Evolutionary conservation across 1,140 invertebrate genomes (phyloP).

Genomic region (Calliphora vicina): DNA sequence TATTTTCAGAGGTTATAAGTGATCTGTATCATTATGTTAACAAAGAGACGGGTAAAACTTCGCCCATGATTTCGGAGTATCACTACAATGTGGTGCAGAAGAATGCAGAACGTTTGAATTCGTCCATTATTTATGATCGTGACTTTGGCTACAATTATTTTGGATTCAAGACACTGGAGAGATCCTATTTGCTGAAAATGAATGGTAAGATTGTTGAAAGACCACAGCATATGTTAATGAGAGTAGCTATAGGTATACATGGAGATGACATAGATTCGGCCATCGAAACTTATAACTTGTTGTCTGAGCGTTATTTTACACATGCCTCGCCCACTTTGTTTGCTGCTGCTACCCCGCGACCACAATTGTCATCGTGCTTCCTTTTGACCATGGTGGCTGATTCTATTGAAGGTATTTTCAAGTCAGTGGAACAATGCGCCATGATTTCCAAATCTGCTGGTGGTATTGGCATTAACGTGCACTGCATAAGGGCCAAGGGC

Average conservation of each 20-base stretch:
- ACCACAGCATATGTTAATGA: constrained; percentile 99
- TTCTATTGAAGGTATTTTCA: constrained; percentile 98
- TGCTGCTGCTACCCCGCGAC: constrained; percentile 89
- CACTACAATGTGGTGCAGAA: constrained; percentile 86
- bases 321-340: constrained; percentile 98
- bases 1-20: constrained; percentile 90
- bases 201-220: constrained; percentile 94
- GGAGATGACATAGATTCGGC: constrained; percentile 90
- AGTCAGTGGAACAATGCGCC: constrained; percentile 93
- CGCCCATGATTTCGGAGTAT: constrained; percentile 87
- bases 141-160: constrained; percentile 99
- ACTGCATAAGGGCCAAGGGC: constrained; percentile 93
- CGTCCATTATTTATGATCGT: constrained; percentile 96
- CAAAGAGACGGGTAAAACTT: constrained; percentile 72
- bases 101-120: constrained; percentile 89
- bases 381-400: constrained; percentile 94
- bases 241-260: constrained; percentile 97
- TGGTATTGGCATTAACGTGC: constrained; percentile 96
- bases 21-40: constrained; percentile 85
- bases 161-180: constrained; percentile 97
- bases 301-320: constrained; percentile 97
- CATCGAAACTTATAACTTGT: constrained; percentile 96
- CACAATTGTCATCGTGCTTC: constrained; percentile 97
- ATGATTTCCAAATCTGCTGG: constrained; percentile 97
- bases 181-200: constrained; percentile 94